Base-by-base conservation (phyloP, 1,140 invertebrate species). In the Pseudomyrmex flavicornis region DNA sequence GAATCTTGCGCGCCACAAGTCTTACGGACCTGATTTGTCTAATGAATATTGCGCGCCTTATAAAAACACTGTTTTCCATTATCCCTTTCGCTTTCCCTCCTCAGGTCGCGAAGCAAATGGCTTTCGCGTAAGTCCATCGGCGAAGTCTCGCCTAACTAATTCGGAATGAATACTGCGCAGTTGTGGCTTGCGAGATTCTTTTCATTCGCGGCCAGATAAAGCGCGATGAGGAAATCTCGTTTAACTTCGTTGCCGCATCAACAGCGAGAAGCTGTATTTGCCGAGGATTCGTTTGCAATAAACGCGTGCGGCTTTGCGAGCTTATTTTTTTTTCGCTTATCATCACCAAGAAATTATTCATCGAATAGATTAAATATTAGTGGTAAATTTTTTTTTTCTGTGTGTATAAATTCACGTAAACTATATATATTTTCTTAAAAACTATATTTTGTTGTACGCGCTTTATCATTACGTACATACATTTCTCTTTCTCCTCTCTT, bases 141-240 rank as follows among this genome's bases (percentile, higher is more conserved):
- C 15, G 68, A 86, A 87, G 68, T 87, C 82, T 84, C 80, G 68
- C 10, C 68, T 69, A 61, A 86, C 68, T 88, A 88, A 88, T 84
- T 84, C 58, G 73, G 83, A 88, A 87, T 82, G 73, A 86, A 88
- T 82, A 68, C 82, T 76, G 52, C 56, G 46, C 17, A 5, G 20
- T 20, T 35, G 52, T 44, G 59, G 26, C 69, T 80, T 46, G 69
- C 63, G 44, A 66, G 52, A 52, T 58, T 63, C 48, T 75, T 88
- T 80, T 63, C 52, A 59, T 80, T 56, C 68, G n/a, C 26, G 52
- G 26, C 48, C 52, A 65, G 59, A 79, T 79, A 61, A 84, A 88
- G 62, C 59, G 50, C 74, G 74, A 77, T 52, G 66, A 84, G 59
- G 46, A 22, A 72, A 79, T 44, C 54, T 54, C 50, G 68, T 88